phyloP scores from a whole-genome alignment of 64 coral and sea anemone genomes.

The Acropora yongei region DNA sequence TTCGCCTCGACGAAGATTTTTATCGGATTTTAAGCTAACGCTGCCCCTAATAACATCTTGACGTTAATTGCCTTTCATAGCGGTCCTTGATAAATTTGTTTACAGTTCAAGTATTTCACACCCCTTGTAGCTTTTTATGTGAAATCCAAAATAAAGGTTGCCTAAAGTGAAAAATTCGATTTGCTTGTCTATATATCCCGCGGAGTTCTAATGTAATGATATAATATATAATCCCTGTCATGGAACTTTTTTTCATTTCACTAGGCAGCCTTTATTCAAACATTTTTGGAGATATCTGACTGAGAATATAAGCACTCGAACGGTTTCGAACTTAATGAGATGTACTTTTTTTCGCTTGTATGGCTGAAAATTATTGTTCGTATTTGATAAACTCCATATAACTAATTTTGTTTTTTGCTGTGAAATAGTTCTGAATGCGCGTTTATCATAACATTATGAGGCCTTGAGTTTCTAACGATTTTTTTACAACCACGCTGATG shows the following conservation, averaged over 20 bases:
- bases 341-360: no score
- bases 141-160: background rate
- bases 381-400: background rate
- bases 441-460: background rate
- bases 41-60: background rate
- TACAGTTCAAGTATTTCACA: background rate
- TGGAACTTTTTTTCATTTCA: no score
- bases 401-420: background rate
- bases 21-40: background rate
- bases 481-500: background rate
- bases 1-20: background rate
- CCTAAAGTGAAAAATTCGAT: no score
- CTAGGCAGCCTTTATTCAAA: no score
- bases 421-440: background rate
- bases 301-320: no score
- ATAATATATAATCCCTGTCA: no score
- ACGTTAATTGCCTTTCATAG: background rate
- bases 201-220: no score
- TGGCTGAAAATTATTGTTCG: no score
- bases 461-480: background rate
- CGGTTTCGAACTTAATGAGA: no score
- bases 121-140: conserved; percentile 14
- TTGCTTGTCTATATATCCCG: no score
- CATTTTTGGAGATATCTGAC: no score
- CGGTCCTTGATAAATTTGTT: background rate